A percentile compares a stretch with the other conserved stretches of the same genome.
Conservation (phyloP, 1,140 invertebrate species). For the Branchinecta lynchi region DNA sequence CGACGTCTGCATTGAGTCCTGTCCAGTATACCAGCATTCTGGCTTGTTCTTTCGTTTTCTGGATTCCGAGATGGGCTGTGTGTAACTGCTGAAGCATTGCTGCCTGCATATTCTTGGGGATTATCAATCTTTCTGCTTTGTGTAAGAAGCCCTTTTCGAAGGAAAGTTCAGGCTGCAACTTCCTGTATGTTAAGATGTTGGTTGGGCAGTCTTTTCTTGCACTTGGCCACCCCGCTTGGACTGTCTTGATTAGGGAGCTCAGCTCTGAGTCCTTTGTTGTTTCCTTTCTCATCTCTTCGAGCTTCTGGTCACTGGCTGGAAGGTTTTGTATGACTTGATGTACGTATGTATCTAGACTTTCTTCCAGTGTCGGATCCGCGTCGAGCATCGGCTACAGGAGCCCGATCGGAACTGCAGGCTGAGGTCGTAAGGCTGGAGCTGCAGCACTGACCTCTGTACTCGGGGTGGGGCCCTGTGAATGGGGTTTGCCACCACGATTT, state of each 20-base stretch:
- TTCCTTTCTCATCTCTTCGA: not conserved
- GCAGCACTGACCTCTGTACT: not conserved
- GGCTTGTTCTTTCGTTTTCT: not conserved
- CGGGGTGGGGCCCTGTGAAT: not conserved
- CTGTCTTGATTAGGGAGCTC: conserved; percentile 3
- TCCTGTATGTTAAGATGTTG: conserved; percentile 1
- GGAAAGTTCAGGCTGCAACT: not conserved
- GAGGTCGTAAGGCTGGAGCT: not conserved
- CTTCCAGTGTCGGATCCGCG: not conserved
- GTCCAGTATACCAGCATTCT: not conserved
- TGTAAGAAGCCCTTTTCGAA: not conserved
- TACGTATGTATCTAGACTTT: conserved; percentile 6
- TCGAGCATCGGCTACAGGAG: not conserved
- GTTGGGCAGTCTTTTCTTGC: conserved; percentile 5
- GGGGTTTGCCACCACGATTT: not conserved
- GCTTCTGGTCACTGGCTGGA: conserved; percentile 4
- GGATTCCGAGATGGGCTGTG: conserved; percentile 3
- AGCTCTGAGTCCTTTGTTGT: not conserved
- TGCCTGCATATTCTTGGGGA: no score
- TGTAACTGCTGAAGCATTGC: conserved; percentile 4
- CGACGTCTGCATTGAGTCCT: conserved; percentile 3
- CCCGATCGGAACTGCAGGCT: conserved; percentile 8
- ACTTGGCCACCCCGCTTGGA: conserved; percentile 1
- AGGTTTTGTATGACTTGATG: not conserved
- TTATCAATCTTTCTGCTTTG: not conserved